Base-by-base conservation (phyloP, 1,140 invertebrate species). In the Triops cancriformis region DNA sequence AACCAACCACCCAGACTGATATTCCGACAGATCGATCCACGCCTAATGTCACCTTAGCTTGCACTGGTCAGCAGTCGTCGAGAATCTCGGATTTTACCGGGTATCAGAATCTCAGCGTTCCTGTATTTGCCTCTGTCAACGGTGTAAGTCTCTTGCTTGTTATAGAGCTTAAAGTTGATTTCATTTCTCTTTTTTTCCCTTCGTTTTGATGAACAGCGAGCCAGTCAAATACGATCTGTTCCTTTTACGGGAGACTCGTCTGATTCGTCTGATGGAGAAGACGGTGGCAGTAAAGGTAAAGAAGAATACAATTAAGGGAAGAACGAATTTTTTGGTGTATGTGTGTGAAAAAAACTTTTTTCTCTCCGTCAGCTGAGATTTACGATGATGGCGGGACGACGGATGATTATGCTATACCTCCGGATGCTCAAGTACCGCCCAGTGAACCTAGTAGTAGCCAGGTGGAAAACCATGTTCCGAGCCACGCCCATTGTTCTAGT, bases 231-330 rank as follows among this genome's bases (percentile, higher is more conserved):
- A 80, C 88, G 95, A 80, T 96, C 94, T 11, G 94, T 96, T 88
- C 95, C 96, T 12, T 98, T 98, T 83, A 94, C 92, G 43, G 95
- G 94, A 2, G 95, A 98, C 80, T 96, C 94, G n/a, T 94, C 93
- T 1, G 94, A 97, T 83, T 95, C 96, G 80, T 97, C 95, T 5
- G 95, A 94, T 72, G 94, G 96, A 83, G 95, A 94, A 23, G 95
- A 96, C 84, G 92, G 83, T 27, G 43, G 96, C 97, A 85, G 95
- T 95, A 64, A 64, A 64, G 51, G 51, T 64, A 64, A 14, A 64
- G 3, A 23, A 1, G 86, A 93, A 11, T 93, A 93, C 28, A 84
- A 81, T 73, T 64, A 18, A 7, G n/a, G n/a, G 51, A 23, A 23
- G 6, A 6, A 23, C 6, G 0, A 1, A 64, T 6, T 12, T 64